Conservation (phyloP, 2,113 vertebrate species). For the Burhinus oedicnemus region DNA sequence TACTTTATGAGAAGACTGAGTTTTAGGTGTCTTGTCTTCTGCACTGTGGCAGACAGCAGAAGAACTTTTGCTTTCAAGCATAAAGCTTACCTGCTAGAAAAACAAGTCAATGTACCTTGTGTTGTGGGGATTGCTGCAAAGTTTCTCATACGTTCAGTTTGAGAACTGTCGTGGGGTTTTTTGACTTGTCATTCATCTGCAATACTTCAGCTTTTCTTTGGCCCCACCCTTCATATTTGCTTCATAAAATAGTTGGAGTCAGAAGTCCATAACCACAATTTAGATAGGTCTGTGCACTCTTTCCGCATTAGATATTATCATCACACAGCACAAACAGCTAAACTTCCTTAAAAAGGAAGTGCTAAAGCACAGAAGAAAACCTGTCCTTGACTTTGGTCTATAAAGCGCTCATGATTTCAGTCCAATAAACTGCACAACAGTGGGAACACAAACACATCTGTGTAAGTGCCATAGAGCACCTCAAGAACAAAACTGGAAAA, state of each 20-base stretch:
- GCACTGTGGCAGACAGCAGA: no score
- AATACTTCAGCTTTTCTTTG: background rate
- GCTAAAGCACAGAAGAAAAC: background rate
- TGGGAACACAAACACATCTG: no score
- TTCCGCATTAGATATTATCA: background rate
- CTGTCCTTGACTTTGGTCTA: background rate
- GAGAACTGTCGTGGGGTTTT: background rate
- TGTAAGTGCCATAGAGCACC: background rate
- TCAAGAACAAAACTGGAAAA: background rate
- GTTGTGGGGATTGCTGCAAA: rapidly evolving
- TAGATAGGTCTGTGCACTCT: no score
- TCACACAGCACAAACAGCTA: background rate
- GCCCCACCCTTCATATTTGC: background rate
- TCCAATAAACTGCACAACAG: background rate
- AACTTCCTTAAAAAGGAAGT: background rate
- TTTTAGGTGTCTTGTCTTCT: background rate
- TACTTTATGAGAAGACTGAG: background rate
- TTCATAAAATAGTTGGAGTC: background rate
- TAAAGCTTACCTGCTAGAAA: background rate
- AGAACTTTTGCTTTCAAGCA: no score
- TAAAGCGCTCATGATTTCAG: background rate
- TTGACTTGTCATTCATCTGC: background rate
- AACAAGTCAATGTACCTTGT: background rate
- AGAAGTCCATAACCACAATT: background rate
- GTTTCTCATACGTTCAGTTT: rapidly evolving